Evolutionary conservation across 2,113 vertebrate species (phyloP).

Genomic region (cat (Felis catus)): DNA sequence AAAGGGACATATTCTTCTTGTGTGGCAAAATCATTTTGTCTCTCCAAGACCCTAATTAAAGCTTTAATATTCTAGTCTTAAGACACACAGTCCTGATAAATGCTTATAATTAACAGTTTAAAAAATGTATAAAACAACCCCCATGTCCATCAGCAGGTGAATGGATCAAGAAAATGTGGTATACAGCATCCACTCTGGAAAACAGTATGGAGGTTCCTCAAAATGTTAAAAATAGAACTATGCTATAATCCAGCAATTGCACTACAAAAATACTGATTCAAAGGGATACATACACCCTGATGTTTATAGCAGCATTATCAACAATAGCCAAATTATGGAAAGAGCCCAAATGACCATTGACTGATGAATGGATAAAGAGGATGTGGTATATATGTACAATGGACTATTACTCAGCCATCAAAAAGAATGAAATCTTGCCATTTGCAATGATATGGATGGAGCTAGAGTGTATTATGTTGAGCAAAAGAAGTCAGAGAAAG

Average conservation of each 20-base stretch:
- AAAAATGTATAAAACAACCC: neutral
- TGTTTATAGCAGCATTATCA: neutral
- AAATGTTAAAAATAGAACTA: neutral
- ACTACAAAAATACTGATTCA: neutral
- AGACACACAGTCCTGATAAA: neutral
- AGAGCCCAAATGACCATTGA: neutral
- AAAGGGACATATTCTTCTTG: neutral
- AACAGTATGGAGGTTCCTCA: neutral
- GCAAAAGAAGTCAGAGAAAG: neutral
- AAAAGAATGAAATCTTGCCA: neutral
- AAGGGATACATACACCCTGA: neutral
- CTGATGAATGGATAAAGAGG: neutral
- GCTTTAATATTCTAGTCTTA: neutral
- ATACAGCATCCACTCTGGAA: neutral
- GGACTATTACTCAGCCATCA: neutral
- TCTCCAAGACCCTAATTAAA: neutral
- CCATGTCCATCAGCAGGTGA: neutral
- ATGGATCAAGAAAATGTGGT: neutral
- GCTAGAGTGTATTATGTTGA: neutral
- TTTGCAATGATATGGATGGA: neutral
- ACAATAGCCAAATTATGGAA: neutral
- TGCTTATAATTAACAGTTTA: neutral
- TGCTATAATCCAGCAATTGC: neutral
- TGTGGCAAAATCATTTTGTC: neutral
- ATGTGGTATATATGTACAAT: neutral